phyloP scores from a whole-genome alignment of 64 coral and sea anemone genomes.

The Stichodactyla helianthus region DNA sequence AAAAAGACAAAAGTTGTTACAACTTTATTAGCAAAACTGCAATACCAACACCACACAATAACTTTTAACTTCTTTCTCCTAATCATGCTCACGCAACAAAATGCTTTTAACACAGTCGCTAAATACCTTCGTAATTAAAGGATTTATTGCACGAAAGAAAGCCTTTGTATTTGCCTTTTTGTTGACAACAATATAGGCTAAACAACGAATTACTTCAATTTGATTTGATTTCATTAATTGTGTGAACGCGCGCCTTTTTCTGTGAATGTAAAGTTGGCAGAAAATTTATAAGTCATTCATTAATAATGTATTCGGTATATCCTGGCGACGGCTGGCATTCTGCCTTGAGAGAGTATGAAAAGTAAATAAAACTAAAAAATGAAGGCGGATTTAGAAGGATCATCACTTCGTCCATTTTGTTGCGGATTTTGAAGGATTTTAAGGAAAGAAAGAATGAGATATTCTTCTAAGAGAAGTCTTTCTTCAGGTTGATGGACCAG shows the following conservation, averaged over 20 bases:
- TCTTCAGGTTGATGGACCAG: neutral
- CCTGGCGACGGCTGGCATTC: conserved; percentile 37
- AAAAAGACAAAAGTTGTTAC: too few species aligned
- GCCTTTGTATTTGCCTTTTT: neutral
- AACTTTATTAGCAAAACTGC: too few species aligned
- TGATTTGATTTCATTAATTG: neutral
- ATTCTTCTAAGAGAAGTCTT: neutral
- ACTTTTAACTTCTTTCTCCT: neutral
- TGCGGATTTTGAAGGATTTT: neutral
- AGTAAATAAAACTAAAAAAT: conserved; percentile 14
- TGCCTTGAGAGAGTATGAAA: neutral
- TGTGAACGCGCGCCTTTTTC: neutral
- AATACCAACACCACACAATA: too few species aligned
- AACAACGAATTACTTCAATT: neutral
- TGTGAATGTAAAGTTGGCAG: neutral
- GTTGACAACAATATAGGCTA: neutral
- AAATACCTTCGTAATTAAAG: neutral
- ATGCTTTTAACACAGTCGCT: neutral
- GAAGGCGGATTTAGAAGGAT: conserved; percentile 17
- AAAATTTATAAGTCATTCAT: conserved; percentile 39
- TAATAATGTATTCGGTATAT: conserved; percentile 51
- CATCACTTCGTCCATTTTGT: neutral
- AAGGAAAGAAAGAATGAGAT: neutral
- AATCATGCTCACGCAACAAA: neutral
- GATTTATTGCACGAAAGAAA: neutral